Evolutionary conservation across 2,888 invertebrate species (phyloP), one percentile per base, ranked within the genome.

Genomic region (Hydraecia micacea): DNA sequence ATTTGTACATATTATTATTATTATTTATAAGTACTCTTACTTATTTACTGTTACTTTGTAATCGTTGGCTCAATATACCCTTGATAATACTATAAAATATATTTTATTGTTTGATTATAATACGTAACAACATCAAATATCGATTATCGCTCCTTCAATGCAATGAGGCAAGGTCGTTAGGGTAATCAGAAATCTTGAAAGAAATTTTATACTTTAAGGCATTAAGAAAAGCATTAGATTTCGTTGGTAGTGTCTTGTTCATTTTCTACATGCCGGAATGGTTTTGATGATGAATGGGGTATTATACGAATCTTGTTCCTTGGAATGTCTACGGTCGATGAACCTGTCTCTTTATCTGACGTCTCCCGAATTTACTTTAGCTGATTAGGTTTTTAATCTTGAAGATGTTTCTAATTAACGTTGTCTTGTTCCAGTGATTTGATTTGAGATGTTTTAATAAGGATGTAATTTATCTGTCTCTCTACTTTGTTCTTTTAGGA

Each of bases 71-170:
- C 36, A 65, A 49, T 75, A 73, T 80, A 75, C 75, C 71, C 73
- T 62, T 77, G 46, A 63, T 75, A 80, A 55, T 79, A 72, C 67
- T 39, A 72, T 83, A 75, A 83, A 77, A 76, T 63, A 68, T 79
- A 79, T 85, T 85, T 80, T 80, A 83, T 80, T 85, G 77, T 87
- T 81, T 72, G 63, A 77, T 83, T 80, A 82, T 81, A 85, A 85
- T 87, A 81, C 75, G 63, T 79, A 83, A 84, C 80, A 86, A 88
- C 90, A 91, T 92, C 88, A 90, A 91, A 91, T 91, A 92, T 92
- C 91, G 92, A 93, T 93, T 92, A 91, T 88, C 84, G 87, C 80
- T 89, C 86, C 85, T 90, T 90, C 88, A 87, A 81, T 90, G 92
- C 90, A 91, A 84, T 88, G 77, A 83, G 84, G 85, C 91, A 91